phyloP scores from a whole-genome alignment of 2,797 vertebrate genomes.

The Syncerus caffer region DNA sequence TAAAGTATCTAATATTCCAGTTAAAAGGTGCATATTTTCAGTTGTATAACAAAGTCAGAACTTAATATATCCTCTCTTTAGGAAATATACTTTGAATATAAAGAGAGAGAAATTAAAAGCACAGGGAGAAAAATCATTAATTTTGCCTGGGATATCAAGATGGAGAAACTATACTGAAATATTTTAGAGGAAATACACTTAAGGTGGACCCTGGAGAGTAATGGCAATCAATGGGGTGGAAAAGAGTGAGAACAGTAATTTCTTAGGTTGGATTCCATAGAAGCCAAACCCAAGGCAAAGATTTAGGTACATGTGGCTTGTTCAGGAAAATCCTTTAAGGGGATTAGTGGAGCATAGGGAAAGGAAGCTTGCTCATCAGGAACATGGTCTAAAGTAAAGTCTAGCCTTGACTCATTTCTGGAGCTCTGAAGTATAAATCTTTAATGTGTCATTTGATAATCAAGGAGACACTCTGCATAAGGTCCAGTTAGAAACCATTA shows the following conservation, averaged over 20 bases:
- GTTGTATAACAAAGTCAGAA: neutral
- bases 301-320: neutral
- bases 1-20: neutral
- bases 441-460: neutral
- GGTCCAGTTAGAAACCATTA: neutral
- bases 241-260: neutral
- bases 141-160: neutral
- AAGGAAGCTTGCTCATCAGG: neutral
- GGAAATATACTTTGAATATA: neutral
- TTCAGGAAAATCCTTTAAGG: neutral
- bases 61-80: neutral
- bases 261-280: neutral
- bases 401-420: neutral
- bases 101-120: neutral
- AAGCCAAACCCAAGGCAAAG: neutral
- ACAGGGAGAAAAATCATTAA: neutral
- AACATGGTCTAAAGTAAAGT: neutral
- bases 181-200: neutral
- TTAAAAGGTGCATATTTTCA: neutral
- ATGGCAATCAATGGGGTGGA: neutral
- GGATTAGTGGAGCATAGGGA: neutral
- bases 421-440: neutral
- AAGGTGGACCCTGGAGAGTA: neutral
- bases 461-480: neutral
- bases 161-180: neutral